phyloP scores from a whole-genome alignment of 2,797 vertebrate genomes.

The Protonibea diacanthus region DNA sequence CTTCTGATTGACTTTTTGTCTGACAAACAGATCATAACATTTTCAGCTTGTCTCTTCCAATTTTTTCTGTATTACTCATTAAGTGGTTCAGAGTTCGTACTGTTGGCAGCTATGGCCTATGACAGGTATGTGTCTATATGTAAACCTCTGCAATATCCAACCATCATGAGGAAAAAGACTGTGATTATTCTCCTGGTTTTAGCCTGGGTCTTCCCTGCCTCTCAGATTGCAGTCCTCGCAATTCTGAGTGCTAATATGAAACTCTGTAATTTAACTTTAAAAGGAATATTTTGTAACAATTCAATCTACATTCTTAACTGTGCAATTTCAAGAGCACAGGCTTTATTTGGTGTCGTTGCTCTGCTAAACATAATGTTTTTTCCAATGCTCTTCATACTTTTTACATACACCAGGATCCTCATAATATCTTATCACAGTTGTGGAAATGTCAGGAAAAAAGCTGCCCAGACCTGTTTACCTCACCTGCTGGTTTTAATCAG shows the following conservation, averaged over 20 bases:
- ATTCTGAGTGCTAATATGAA: not conserved
- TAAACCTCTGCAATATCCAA: conserved; percentile 52
- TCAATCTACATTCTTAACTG: not conserved
- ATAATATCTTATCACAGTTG: not conserved
- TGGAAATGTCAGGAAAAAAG: conserved; percentile 12
- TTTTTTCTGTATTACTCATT: conserved; percentile 1
- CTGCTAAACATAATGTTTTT: accelerated
- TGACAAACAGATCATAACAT: conserved; percentile 29
- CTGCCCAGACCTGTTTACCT: conserved; percentile 22
- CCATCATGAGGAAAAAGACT: conserved; percentile 28
- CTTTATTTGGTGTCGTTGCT: not conserved
- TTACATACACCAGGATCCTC: conserved; percentile 9
- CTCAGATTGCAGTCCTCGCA: not conserved
- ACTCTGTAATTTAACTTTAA: not conserved
- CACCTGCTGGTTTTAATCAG: conserved; percentile 14
- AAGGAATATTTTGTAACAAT: conserved; percentile 21
- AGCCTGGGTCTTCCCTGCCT: conserved; percentile 32
- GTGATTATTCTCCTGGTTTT: conserved; percentile 14
- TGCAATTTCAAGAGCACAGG: not conserved
- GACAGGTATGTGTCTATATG: conserved; percentile 58
- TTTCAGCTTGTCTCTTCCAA: conserved; percentile 33
- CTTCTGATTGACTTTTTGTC: conserved; percentile 38
- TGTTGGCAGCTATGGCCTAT: conserved; percentile 55
- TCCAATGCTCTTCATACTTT: conserved; percentile 8
- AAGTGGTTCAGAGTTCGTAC: conserved; percentile 22